Percentiles rank a stretch among this genome's conserved stretches.
Evolutionary conservation across 2,888 invertebrate genomes (phyloP).

Genomic region (Leucoma salicis): DNA sequence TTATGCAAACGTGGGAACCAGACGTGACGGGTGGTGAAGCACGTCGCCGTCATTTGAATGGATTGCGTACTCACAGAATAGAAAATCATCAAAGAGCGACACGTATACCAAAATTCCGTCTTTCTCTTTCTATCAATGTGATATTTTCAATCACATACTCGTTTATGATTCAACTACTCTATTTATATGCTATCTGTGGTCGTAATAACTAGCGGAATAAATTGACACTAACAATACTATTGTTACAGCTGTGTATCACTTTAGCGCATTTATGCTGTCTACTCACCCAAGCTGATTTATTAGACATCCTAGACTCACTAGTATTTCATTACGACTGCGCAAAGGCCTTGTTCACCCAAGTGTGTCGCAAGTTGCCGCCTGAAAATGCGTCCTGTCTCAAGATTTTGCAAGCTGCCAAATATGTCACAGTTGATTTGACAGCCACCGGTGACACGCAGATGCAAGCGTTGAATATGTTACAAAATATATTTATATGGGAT

Average conservation of each 20-base stretch:
- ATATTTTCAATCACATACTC: no score
- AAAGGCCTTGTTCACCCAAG: conserved; percentile 58
- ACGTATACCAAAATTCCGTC: no score
- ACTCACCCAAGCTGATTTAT: conserved; percentile 81
- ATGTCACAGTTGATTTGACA: conserved; percentile 68
- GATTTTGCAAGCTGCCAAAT: conserved; percentile 72
- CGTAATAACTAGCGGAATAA: no score
- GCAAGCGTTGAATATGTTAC: conserved; percentile 65
- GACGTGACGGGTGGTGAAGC: no score
- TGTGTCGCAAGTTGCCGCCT: conserved; percentile 65
- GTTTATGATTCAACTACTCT: no score
- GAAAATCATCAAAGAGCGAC: no score
- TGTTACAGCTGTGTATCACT: conserved; percentile 86
- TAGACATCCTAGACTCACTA: conserved; percentile 74
- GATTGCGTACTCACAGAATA: no score
- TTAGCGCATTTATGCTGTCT: conserved; percentile 86
- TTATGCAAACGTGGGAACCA: no score
- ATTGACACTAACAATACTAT: conserved; percentile 1
- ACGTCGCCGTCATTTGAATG: no score
- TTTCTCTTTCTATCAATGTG: no score
- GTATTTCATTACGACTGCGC: conserved; percentile 72
- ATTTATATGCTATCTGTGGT: no score
- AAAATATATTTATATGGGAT: conserved; percentile 75
- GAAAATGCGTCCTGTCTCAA: conserved; percentile 66
- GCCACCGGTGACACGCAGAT: conserved; percentile 55